Conservation (phyloP, 2,888 invertebrate genomes). For the Tiphia femorata region DNA sequence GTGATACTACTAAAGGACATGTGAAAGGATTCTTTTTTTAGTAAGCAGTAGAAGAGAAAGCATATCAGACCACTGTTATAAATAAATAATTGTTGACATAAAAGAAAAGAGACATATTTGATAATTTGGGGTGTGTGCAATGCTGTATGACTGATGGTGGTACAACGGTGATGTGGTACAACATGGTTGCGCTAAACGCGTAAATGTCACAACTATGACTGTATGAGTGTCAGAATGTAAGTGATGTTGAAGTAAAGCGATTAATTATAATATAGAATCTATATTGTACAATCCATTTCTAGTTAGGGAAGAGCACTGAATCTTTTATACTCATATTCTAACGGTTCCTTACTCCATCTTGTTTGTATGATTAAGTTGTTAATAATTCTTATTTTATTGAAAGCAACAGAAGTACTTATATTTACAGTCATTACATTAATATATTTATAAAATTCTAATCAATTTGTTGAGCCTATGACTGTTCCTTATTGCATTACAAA, state of each 20-base stretch:
- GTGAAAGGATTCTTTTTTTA: slow-evolving; percentile 25
- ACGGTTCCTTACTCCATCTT: slow-evolving; percentile 50
- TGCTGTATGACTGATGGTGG: slow-evolving; percentile 40
- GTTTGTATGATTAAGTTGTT: slow-evolving; percentile 44
- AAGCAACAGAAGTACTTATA: slow-evolving; percentile 44
- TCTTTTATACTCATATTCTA: slow-evolving; percentile 53
- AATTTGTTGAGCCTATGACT: slow-evolving; percentile 21
- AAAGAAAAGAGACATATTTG: slow-evolving; percentile 52
- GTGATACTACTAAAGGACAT: slow-evolving; percentile 29
- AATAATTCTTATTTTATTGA: slow-evolving; percentile 22
- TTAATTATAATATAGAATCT: slow-evolving; percentile 37
- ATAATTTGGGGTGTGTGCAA: slow-evolving; percentile 64
- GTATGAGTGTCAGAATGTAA: slow-evolving; percentile 34
- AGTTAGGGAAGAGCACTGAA: slow-evolving; percentile 52
- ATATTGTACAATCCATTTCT: slow-evolving; percentile 46
- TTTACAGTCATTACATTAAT: slow-evolving; percentile 27
- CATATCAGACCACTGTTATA: slow-evolving; percentile 68
- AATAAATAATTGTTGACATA: slow-evolving; percentile 61
- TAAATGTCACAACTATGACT: slow-evolving; percentile 30
- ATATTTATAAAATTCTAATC: slow-evolving; percentile 9
- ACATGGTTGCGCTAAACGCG: slow-evolving; percentile 21
- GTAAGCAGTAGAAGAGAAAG: slow-evolving; percentile 47
- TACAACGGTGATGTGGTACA: slow-evolving; percentile 7
- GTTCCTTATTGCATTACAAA: slow-evolving; percentile 10
- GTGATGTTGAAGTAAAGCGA: slow-evolving; percentile 35